Evolutionary conservation across 2,113 vertebrate species (phyloP), one percentile per base, ranked within the genome.

Genomic region (Datnioides undecimradiatus): DNA sequence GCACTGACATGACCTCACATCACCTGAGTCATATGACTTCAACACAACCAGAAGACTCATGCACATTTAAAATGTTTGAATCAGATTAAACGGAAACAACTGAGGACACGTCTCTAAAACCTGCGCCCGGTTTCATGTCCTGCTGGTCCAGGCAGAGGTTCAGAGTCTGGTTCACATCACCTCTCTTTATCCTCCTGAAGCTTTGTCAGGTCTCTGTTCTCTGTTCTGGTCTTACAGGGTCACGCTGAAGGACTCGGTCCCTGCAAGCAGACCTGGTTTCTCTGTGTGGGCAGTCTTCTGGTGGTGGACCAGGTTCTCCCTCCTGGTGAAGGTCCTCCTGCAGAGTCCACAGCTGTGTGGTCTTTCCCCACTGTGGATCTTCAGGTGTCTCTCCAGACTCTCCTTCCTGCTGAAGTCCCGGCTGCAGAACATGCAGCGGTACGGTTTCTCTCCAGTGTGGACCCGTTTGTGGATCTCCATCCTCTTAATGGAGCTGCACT

Each of bases 401-500:
- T 68, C 74, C 64, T 58, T 67, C 33, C 74, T 38, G 64, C 63
- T 60, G 34, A 78, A 69, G 55, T 49, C 45, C 12, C 29, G 48
- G n/a, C 27, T 62, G 12, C 67, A 79, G 76, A 52, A 63, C 2
- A 6, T 10, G 21, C 76, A 79, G 41, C 8, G 21, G n/a, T 76
- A 66, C 1, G 72, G 72, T 25, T 63, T 62, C 51, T 58, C 55
- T 36, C 55, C 33, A 2, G 55, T 58, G 55, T 58, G 55, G 19
- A 58, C 33, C 33, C 55, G 40, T 27, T 36, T 57, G 73, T 66
- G 73, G 40, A 76, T 76, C 29, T 76, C 62, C 63, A 66, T 58
- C 41, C 62, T 38, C 33, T 8, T 58, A 16, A 66, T 76, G 38
- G 73, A 76, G 40, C n/a, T 76, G 40, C 62, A 57, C 23, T 70